Conservation (phyloP, 2,113 vertebrate species). For the Urocolius indicus region DNA sequence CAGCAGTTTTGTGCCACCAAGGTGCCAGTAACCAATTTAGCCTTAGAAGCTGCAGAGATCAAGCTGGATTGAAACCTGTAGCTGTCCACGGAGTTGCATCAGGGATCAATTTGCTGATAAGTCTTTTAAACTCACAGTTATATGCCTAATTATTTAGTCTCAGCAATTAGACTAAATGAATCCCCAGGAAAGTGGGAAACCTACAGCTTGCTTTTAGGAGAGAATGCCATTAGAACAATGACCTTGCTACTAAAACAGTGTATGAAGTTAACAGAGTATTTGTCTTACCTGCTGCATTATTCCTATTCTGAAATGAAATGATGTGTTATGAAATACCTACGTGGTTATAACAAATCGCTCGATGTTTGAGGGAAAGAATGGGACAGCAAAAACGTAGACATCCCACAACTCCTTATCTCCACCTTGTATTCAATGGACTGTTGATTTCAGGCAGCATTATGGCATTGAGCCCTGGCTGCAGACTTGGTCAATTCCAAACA, state of each 20-base stretch:
- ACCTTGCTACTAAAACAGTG: background rate
- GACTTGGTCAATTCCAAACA: background rate
- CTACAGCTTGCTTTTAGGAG: background rate
- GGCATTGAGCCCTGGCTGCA: background rate
- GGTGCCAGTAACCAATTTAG: too few species aligned
- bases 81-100: background rate
- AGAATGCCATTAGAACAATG: rapidly evolving
- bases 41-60: background rate
- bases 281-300: background rate
- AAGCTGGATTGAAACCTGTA: background rate
- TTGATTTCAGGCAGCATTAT: background rate
- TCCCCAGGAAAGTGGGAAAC: background rate
- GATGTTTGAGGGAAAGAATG: background rate
- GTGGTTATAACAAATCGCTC: background rate
- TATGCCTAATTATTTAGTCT: background rate
- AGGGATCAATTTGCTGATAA: background rate
- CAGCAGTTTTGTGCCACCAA: background rate
- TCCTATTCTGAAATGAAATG: background rate
- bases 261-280: rapidly evolving
- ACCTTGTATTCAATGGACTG: too few species aligned
- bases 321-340: background rate
- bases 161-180: background rate
- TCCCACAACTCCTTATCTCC: background rate
- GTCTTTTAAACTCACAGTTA: background rate
- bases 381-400: background rate